Conservation (phyloP, 35 echinoderm and acorn worm genomes). For the Ptychodera flava region DNA sequence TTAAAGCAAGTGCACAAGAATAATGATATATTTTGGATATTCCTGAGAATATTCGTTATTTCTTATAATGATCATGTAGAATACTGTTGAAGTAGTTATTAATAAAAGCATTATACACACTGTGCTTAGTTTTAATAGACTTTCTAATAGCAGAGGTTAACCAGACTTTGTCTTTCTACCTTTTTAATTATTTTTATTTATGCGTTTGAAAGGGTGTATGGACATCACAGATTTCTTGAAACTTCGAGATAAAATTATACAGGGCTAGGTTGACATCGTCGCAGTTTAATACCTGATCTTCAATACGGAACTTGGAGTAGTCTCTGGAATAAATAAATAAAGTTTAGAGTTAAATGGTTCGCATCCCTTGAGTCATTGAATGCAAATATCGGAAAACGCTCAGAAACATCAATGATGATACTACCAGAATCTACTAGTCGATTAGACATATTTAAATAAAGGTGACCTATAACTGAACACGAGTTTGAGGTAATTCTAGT, state of each 20-base stretch:
- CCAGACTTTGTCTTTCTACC: neutral
- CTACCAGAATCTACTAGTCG: neutral
- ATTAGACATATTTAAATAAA: neutral
- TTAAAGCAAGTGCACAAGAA: neutral
- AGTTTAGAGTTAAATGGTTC: neutral
- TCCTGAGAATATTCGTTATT: neutral
- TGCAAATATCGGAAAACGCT: neutral
- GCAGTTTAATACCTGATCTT: neutral
- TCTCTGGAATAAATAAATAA: neutral
- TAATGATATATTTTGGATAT: neutral
- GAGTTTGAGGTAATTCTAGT: neutral
- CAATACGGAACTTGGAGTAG: neutral
- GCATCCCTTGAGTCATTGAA: neutral
- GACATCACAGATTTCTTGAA: neutral
- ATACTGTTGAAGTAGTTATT: neutral
- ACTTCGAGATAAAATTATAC: neutral
- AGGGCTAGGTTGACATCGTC: neutral
- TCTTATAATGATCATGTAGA: neutral
- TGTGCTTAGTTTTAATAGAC: conserved; percentile 1
- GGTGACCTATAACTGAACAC: neutral
- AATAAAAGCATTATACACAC: neutral
- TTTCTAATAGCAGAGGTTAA: neutral
- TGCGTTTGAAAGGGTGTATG: neutral
- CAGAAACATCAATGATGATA: neutral
- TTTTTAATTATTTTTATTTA: too few species aligned